A percentile compares a stretch with the other conserved stretches of the same genome.
Conservation (phyloP, 2,797 vertebrate species). For the Muraenolepis orangiensis region DNA sequence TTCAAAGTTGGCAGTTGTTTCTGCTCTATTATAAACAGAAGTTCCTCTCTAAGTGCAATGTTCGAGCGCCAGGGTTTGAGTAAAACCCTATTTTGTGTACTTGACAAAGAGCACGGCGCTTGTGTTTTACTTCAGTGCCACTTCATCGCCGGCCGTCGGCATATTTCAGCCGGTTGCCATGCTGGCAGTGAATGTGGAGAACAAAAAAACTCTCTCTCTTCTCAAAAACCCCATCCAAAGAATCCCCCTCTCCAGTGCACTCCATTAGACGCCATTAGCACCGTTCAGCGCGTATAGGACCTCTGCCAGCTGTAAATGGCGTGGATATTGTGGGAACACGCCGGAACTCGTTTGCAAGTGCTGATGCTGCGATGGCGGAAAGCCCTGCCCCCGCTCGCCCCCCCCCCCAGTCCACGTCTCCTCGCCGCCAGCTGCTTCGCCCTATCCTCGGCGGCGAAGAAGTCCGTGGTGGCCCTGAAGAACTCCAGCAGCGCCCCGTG, state of each 20-base stretch:
- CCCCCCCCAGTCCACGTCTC: constrained; percentile 67
- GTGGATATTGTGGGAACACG: constrained; percentile 81
- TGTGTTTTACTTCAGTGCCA: not conserved
- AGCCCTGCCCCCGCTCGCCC: constrained; percentile 45
- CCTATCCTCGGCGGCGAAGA: constrained; percentile 77
- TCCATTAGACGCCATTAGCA: constrained; percentile 28
- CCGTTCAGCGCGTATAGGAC: constrained; percentile 79
- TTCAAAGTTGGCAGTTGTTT: not conserved
- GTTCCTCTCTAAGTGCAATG: not conserved
- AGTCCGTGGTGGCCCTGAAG: constrained; percentile 79
- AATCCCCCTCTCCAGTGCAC: constrained; percentile 4
- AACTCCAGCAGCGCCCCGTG: constrained; percentile 79
- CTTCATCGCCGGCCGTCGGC: not conserved
- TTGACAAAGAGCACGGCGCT: not conserved
- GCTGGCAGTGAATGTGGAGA: not conserved
- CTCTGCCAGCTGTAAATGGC: constrained; percentile 82
- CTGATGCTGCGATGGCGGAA: constrained; percentile 76
- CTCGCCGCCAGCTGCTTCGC: constrained; percentile 69
- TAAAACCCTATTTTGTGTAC: not conserved
- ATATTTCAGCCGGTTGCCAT: not conserved
- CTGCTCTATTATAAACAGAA: not conserved
- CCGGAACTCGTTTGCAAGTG: constrained; percentile 73
- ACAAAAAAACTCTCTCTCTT: not conserved
- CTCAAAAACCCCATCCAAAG: constrained; percentile 16
- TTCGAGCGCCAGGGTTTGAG: not conserved